Conservation (phyloP, 2,113 vertebrate species). For the Rhynchopsitta pachyrhyncha region DNA sequence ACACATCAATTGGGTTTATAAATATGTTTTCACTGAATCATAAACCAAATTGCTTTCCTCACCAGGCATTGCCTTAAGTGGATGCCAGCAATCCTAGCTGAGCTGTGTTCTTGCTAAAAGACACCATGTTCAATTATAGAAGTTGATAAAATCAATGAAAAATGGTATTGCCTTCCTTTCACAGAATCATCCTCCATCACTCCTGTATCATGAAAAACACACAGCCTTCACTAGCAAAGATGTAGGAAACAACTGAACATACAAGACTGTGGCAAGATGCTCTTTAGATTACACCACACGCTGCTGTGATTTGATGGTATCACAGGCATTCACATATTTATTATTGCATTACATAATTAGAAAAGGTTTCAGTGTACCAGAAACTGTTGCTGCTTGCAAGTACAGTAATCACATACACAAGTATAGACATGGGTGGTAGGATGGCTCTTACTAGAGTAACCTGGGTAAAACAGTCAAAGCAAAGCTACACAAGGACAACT, state of each 20-base stretch:
- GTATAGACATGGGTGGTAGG: not conserved
- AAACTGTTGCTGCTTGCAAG: not conserved
- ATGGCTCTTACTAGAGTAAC: not conserved
- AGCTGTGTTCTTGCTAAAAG: not conserved
- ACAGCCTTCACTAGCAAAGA: not conserved
- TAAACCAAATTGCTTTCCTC: not conserved
- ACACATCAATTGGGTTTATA: not conserved
- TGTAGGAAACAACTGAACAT: not conserved
- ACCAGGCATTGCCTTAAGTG: not conserved
- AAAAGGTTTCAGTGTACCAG: not conserved
- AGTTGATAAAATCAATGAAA: not conserved
- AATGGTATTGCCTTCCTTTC: not conserved
- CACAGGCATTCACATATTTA: not conserved
- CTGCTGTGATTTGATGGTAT: not conserved
- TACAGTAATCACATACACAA: not conserved
- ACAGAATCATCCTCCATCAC: not conserved
- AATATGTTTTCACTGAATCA: not conserved
- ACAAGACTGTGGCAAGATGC: not conserved
- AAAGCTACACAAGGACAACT: not conserved
- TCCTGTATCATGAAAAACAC: not conserved
- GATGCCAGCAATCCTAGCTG: not conserved
- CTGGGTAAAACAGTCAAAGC: not conserved
- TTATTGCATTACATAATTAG: not conserved
- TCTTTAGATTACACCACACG: not conserved
- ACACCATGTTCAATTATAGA: accelerated